Conservation (phyloP, 2,888 invertebrate genomes). For the Oxyteleia sp. region DNA sequence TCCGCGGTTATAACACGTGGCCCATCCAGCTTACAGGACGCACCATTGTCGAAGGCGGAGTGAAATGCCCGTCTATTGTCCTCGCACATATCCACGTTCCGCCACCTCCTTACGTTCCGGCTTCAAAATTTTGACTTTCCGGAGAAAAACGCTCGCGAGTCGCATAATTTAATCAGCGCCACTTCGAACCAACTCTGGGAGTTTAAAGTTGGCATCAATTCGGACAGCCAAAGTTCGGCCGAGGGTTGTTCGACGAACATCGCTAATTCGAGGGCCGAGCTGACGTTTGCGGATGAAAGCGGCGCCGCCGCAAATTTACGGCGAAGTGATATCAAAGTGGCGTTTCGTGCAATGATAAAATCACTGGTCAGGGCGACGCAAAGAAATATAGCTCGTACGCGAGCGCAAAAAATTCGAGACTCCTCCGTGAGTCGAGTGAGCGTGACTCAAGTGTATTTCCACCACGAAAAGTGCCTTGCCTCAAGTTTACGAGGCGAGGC, state of each 20-base stretch:
- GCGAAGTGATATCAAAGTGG: conserved; percentile 65
- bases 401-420: conserved; percentile 65
- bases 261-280: conserved; percentile 46
- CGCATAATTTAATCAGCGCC: not conserved
- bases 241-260: conserved; percentile 25
- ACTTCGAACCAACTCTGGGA: not conserved
- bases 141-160: not conserved
- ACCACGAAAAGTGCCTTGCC: no score
- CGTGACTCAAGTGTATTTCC: no score
- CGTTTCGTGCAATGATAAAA: conserved; percentile 71
- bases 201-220: not conserved
- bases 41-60: conserved; percentile 62
- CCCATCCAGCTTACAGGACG: conserved; percentile 35
- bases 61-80: conserved; percentile 50
- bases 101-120: conserved; percentile 27
- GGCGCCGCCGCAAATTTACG: conserved; percentile 73
- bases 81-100: conserved; percentile 63
- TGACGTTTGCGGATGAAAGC: conserved; percentile 70
- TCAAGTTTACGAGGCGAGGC: no score
- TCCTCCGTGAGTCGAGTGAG: conserved; percentile 70
- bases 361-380: conserved; percentile 63
- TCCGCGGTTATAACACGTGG: conserved; percentile 59
- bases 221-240: conserved; percentile 29
- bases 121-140: not conserved
- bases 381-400: conserved; percentile 61